Base-by-base conservation (phyloP, 1,140 invertebrate species). In the Ptiloglossa arizonensis region DNA sequence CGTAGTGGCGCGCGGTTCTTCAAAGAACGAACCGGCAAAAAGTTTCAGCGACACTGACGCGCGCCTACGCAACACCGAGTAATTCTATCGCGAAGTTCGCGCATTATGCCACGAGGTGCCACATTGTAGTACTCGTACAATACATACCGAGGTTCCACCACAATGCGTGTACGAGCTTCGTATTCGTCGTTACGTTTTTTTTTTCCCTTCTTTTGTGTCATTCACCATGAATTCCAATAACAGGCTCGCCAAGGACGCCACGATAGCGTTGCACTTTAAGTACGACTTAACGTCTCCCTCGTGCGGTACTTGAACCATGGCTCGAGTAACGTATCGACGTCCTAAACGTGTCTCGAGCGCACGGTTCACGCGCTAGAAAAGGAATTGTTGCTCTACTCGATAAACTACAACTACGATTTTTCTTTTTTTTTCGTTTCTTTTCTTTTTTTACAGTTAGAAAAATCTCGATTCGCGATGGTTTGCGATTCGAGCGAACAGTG, bases 241-340 rank as follows among this genome's bases (percentile, higher is more conserved):
- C 52, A 54, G 69, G 50, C 62, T 79, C 75, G 80, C 46, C 82
- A 79, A 79, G 75, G 82, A 83, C 80, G 35, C 56, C 41, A 62
- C 48, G 67, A 60, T 60, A 72, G 57, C 69, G 29, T 62, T 50
- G 69, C 57, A 50, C 69, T 72, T 59, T n/a, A 72, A 22, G 17
- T 56, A 60, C 67, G 62, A 66, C 62, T 83, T 54, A 81, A 82
- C 38, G 64, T 50, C 38, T 38, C 56, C 62, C 60, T 67, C 50
- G 52, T 17, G 17, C 32, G n/a, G 32, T 17, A 15, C 60, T 71
- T 48, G 57, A 71, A 60, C 41, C 44, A 70, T 62, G 57, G 41
- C 41, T 62, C 24, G 4, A 62, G 54, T 62, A 62, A 46, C 29
- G 22, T 15, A 29, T 19, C 38, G 6, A n/a, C 69, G 41, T 48